Base-by-base conservation (phyloP, 2,888 invertebrate species). In the Siphlonurus alternatus region DNA sequence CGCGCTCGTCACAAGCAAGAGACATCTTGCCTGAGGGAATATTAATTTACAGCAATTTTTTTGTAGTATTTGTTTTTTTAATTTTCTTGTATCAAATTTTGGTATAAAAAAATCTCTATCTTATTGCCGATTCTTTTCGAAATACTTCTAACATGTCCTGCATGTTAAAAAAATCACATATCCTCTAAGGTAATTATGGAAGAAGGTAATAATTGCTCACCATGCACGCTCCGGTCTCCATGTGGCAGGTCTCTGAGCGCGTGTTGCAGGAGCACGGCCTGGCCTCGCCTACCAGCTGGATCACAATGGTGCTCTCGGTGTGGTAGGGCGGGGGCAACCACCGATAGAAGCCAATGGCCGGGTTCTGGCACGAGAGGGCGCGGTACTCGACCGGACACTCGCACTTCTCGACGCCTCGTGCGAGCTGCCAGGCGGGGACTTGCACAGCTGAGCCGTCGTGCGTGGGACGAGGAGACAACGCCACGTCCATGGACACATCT, bases 291-390 rank as follows among this genome's bases (percentile, higher is more conserved):
- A 93, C 85, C 59, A 89, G 77, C 69, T 88, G 85, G 67, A 93
- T 88, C 23, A 89, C 83, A 65, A 87, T 84, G 0, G 86, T 85
- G 53, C 86, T 82, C 59, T 72, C 78, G 25, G 77, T 76, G 53
- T 85, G 83, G 73, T 86, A 84, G 66, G 76, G 73, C 15, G 75
- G 72, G 53, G 74, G 74, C 64, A 73, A 72, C 81, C 88, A 88
- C 63, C 90, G 79, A 71, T 84, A 90, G 75, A 86, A 94, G 0
- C 96, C 97, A 5, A 81, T 75, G 53, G 86, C 88, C 0, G 93
- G 90, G 73, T 88, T 85, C 77, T 96, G 97, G 75, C 98, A 98
- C 0, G 96, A 97, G 0, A 86, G 82, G 0, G 92, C 89, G 67
- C 86, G 83, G 77, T 93, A 96, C 66, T 83, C 82, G 0, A 79